Evolutionary conservation across 2,888 invertebrate genomes (phyloP).

Genomic region (Oligia fasciuncula): DNA sequence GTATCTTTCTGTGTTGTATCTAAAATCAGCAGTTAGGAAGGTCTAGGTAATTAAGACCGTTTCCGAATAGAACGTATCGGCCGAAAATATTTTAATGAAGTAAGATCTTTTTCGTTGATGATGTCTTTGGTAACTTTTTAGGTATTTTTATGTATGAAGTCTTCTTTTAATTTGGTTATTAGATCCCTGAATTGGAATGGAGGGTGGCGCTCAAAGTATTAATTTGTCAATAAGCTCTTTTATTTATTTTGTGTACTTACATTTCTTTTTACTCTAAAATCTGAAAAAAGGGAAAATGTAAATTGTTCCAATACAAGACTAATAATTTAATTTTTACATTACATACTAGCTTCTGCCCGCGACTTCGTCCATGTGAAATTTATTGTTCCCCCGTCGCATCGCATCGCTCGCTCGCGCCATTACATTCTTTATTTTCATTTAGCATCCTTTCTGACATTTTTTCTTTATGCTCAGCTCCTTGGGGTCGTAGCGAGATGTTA

Average conservation of each 20-base stretch:
- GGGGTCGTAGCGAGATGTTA: too few relatives aligned
- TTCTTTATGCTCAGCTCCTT: too few relatives aligned
- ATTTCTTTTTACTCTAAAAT: background rate
- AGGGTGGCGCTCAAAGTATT: background rate
- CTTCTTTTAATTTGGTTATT: constrained; percentile 24
- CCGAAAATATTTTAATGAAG: constrained; percentile 50
- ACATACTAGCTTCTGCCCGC: too few relatives aligned
- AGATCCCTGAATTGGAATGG: background rate
- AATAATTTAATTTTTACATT: background rate
- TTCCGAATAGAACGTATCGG: constrained; percentile 56
- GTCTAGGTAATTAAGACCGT: constrained; percentile 57
- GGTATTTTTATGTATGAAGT: background rate
- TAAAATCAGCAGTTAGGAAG: constrained; percentile 58
- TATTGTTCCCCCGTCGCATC: background rate
- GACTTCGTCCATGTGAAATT: background rate
- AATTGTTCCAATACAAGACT: background rate
- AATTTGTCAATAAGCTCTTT: background rate
- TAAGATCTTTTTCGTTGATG: constrained; percentile 36
- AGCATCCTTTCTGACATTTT: too few relatives aligned
- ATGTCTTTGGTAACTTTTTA: constrained; percentile 19
- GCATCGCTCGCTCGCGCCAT: too few relatives aligned
- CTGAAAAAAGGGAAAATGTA: rapidly evolving
- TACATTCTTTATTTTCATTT: too few relatives aligned
- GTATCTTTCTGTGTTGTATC: background rate
- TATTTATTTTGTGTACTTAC: background rate